Evolutionary conservation across 2,113 vertebrate genomes (phyloP).

Genomic region (Ciconia stormi): DNA sequence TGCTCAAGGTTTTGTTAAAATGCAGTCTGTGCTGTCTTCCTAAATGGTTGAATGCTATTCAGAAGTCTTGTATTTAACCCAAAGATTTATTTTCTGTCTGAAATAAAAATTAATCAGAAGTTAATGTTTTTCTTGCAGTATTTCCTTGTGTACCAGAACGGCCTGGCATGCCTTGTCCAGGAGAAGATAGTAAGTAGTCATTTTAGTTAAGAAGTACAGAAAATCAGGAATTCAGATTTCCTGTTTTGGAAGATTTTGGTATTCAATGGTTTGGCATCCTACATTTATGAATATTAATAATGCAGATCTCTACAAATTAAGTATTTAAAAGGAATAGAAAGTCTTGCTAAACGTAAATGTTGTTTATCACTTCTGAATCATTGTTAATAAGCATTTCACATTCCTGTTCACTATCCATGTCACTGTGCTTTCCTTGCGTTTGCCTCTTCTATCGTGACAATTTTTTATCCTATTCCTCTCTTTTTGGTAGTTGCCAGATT

Average conservation of each 20-base stretch:
- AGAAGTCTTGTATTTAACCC: not conserved
- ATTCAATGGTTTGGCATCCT: not conserved
- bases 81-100: not conserved
- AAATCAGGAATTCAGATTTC: not conserved
- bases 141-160: slow-evolving; percentile 95
- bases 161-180: slow-evolving; percentile 96
- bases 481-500: not conserved
- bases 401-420: slow-evolving; percentile 7
- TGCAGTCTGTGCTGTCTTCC: not conserved
- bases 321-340: not conserved
- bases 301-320: not conserved
- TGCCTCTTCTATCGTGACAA: not conserved
- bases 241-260: not conserved
- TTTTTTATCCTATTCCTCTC: not conserved
- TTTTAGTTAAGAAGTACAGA: not conserved
- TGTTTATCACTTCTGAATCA: slow-evolving; percentile 35
- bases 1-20: not conserved
- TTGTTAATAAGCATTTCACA: slow-evolving; percentile 39
- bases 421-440: slow-evolving; percentile 45
- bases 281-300: not conserved
- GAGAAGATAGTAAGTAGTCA: slow-evolving; percentile 93
- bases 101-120: slow-evolving; percentile 13
- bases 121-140: slow-evolving; percentile 76
- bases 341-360: not conserved
- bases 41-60: not conserved